Evolutionary conservation across 2,797 vertebrate genomes (phyloP), one percentile per base, ranked within the genome.

Genomic region (Atherinosoma microstoma): DNA sequence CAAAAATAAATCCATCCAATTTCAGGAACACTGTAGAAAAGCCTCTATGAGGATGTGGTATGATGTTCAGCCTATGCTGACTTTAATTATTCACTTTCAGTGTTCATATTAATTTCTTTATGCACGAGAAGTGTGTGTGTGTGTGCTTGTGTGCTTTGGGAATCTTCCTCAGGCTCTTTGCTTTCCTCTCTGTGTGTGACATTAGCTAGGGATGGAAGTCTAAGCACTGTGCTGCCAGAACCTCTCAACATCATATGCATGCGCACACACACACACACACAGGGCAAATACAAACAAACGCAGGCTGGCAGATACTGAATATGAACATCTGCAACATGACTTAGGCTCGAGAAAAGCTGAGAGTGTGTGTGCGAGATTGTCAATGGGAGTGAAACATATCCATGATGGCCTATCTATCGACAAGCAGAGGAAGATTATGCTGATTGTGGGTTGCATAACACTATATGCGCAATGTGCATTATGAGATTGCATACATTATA

Each of bases 321-420:
- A 72, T 84, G 83, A 89, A 88, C 89, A 90, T 90, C 86, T 91
- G 89, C 85, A 86, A 56, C 69, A 75, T 82, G 87, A 86, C 82
- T 83, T 76, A 56, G 11, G 72, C 67, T 75, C 3, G 54, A 79
- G 34, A 71, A 56, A 56, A 56, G 53, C 51, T 29, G 45, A 18
- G 36, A 29, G 57, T 71, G 63, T 78, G 67, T 0, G 76, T 15
- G 34, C 61, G 63, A 60, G 76, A 67, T 6, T 24, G 27, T 45
- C 54, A 62, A 61, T 20, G 6, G 34, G 74, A 75, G 77, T 58
- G 64, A 77, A 86, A 60, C 59, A 58, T 27, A 80, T 79, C 70
- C 38, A 36, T 83, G 75, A 78, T 68, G 60, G 42, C 36, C 34
- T 32, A 70, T 84, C 80, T 70, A 62, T 63, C 45, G 79, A 79